phyloP scores from a whole-genome alignment of 2,888 invertebrate genomes.

The Ennomos erosarius region DNA sequence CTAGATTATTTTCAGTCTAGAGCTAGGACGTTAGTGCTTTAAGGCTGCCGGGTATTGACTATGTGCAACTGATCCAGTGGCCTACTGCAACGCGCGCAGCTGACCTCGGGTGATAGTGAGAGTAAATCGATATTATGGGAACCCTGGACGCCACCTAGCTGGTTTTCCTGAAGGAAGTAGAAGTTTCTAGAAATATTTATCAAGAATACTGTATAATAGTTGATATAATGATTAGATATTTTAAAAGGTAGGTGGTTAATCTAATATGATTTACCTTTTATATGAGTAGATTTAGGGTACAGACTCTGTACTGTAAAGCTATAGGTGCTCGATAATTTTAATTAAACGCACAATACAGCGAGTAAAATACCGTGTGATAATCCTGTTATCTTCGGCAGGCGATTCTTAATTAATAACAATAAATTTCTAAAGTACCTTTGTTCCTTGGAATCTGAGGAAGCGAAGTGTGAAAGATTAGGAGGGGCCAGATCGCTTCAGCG shows the following conservation, averaged over 20 bases:
- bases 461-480: constrained; percentile 68
- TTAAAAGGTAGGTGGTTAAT: too few relatives aligned
- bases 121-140: constrained; percentile 80
- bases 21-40: constrained; percentile 62
- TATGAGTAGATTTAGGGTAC: too few relatives aligned
- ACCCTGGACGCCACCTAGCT: constrained; percentile 65
- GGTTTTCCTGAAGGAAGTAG: constrained; percentile 32
- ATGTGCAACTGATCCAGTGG: constrained; percentile 72
- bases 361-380: constrained; percentile 71
- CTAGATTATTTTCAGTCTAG: constrained; percentile 2
- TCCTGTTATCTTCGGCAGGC: constrained; percentile 67
- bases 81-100: constrained; percentile 84
- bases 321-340: constrained; percentile 9
- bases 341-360: constrained; percentile 50
- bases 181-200: constrained; percentile 6
- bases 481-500: constrained; percentile 59
- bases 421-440: constrained; percentile 62
- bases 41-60: constrained; percentile 69
- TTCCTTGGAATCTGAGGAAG: constrained; percentile 49
- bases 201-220: too few relatives aligned
- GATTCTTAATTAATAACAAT: constrained; percentile 75
- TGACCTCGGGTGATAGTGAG: constrained; percentile 76
- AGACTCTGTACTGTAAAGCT: too few relatives aligned
- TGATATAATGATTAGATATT: too few relatives aligned
- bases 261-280: too few relatives aligned